A percentile compares a stretch with the other conserved stretches of the same genome.
Conservation (phyloP, 2,888 invertebrate genomes). For the Eupithecia subumbrata region DNA sequence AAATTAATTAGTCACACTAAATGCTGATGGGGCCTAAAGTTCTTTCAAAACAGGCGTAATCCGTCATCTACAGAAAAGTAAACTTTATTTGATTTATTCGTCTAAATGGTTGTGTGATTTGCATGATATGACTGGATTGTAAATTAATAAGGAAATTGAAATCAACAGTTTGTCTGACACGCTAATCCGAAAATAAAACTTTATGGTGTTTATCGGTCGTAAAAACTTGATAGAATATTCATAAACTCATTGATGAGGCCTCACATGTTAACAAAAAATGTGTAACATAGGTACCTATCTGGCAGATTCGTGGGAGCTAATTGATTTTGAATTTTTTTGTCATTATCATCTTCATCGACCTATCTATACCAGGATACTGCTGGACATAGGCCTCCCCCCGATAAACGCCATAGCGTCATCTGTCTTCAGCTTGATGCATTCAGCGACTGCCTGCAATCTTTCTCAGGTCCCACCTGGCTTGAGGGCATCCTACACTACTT, state of each 20-base stretch:
- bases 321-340: background rate
- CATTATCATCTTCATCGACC: background rate
- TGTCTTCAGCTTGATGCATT: too few species aligned
- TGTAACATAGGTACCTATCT: background rate
- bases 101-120: constrained; percentile 24
- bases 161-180: constrained; percentile 31
- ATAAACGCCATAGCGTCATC: too few species aligned
- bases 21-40: constrained; percentile 20
- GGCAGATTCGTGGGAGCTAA: background rate
- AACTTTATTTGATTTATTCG: constrained; percentile 35
- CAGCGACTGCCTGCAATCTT: background rate
- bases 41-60: constrained; percentile 33
- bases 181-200: constrained; percentile 38
- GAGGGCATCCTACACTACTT: too few species aligned
- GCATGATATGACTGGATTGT: constrained; percentile 30
- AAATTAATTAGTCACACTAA: constrained; percentile 41
- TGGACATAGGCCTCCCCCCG: too few species aligned
- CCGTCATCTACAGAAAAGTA: constrained; percentile 16
- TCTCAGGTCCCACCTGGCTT: background rate
- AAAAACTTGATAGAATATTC: constrained; percentile 38
- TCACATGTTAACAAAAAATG: constrained; percentile 7
- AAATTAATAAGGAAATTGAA: constrained; percentile 38
- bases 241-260: constrained; percentile 16
- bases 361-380: too few species aligned
- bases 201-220: constrained; percentile 40